phyloP scores from a whole-genome alignment of 1,140 invertebrate genomes.

The Cherax destructor region DNA sequence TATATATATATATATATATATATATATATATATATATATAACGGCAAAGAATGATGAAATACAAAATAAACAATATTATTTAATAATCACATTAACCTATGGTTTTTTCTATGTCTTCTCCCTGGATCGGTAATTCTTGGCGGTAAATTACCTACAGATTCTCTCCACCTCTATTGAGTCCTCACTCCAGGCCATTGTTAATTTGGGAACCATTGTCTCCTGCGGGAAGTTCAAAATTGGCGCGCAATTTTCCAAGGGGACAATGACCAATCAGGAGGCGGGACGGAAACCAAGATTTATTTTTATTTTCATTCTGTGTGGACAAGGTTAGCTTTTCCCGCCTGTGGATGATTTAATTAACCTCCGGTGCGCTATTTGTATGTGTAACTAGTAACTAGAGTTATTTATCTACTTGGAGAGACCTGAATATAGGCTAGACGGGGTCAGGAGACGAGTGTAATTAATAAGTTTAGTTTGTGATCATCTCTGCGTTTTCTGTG shows the following conservation, averaged over 20 bases:
- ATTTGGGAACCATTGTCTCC: slow-evolving; percentile 62
- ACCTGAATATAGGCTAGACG: not conserved
- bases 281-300: slow-evolving; percentile 13
- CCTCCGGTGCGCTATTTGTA: not conserved
- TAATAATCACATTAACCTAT: too few species aligned
- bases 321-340: not conserved
- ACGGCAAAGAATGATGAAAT: too few species aligned
- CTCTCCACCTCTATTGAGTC: slow-evolving; percentile 42
- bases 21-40: too few species aligned
- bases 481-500: slow-evolving; percentile 13
- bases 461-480: slow-evolving; percentile 9
- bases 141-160: slow-evolving; percentile 49
- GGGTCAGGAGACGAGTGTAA: not conserved
- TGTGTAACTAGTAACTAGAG: not conserved
- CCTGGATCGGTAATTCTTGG: slow-evolving; percentile 44
- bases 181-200: slow-evolving; percentile 57
- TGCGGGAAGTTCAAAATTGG: slow-evolving; percentile 66
- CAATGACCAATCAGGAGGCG: slow-evolving; percentile 60
- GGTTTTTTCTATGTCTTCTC: not conserved
- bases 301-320: slow-evolving; percentile 2
- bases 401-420: not conserved
- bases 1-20: too few species aligned
- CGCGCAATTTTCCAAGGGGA: slow-evolving; percentile 60
- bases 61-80: too few species aligned
- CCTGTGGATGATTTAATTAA: too few species aligned